These are phyloP conservation scores for Pollimyrus isidori DNA, from an alignment of 2,113 vertebrate genomes.

Conservation along the genomic window DNA sequence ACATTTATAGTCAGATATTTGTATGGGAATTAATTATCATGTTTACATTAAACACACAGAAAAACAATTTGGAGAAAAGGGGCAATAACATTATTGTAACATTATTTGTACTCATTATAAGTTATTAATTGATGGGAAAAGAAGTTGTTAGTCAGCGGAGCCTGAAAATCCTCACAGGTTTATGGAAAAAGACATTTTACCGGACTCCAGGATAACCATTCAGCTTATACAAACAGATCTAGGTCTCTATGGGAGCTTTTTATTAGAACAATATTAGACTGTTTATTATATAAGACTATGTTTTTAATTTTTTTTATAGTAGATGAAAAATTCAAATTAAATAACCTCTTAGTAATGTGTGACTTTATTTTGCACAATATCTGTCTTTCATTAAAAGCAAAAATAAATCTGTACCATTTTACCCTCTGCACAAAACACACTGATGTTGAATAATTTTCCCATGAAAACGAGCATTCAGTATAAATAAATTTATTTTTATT, in stretches of 20 bases:
- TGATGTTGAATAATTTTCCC: neutral
- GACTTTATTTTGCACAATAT: neutral
- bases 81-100: neutral
- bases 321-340: neutral
- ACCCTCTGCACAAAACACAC: neutral
- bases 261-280: neutral
- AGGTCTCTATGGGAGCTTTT: conserved; percentile 13
- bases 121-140: neutral
- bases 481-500: neutral
- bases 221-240: conserved; percentile 41
- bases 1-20: neutral
- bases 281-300: neutral
- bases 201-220: conserved; percentile 62
- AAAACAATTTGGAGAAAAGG: neutral
- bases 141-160: conserved; percentile 42
- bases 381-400: neutral
- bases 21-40: neutral
- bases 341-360: neutral
- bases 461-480: neutral
- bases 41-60: neutral
- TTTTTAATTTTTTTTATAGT: neutral
- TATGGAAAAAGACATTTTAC: conserved; percentile 54
- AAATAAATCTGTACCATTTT: neutral
- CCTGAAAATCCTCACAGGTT: conserved; percentile 60
- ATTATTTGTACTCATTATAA: neutral